These are phyloP conservation scores for Laothoe populi DNA, from an alignment of 2,888 invertebrate species.

Conservation along the genomic window DNA sequence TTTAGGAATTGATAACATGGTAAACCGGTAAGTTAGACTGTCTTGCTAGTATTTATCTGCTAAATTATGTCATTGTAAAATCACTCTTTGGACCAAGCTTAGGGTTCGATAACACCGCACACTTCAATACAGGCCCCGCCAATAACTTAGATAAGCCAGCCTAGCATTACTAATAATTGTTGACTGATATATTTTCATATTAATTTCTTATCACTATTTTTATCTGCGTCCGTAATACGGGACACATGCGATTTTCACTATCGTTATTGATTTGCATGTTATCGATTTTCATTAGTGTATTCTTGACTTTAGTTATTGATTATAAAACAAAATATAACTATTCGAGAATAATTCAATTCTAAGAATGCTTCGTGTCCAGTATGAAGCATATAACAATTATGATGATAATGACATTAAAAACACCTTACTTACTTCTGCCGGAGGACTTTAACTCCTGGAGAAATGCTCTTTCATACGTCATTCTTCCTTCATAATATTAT, in stretches of 20 bases:
- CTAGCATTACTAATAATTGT: background rate
- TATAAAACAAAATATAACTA: too few species aligned
- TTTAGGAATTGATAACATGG: too few species aligned
- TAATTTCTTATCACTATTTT: slow-evolving; percentile 1
- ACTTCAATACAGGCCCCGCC: background rate
- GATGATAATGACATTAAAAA: background rate
- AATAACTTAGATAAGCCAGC: background rate
- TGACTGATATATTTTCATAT: slow-evolving; percentile 1
- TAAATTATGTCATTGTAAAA: background rate
- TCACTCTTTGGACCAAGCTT: background rate
- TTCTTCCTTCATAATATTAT: background rate
- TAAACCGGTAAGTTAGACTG: too few species aligned
- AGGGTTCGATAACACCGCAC: background rate
- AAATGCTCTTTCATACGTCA: background rate
- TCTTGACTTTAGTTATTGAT: too few species aligned
- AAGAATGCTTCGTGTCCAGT: too few species aligned
- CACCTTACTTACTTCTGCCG: background rate
- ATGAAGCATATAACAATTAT: background rate
- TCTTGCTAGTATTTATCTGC: background rate
- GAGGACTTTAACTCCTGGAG: background rate
- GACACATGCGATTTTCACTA: background rate
- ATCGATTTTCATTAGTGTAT: too few species aligned
- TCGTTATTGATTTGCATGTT: slow-evolving; percentile 2
- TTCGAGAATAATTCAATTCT: too few species aligned
- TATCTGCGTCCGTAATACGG: background rate